Evolutionary conservation across 2,888 invertebrate species (phyloP), one percentile per base, ranked within the genome.

Genomic region (Polydrusus pterygomalis): DNA sequence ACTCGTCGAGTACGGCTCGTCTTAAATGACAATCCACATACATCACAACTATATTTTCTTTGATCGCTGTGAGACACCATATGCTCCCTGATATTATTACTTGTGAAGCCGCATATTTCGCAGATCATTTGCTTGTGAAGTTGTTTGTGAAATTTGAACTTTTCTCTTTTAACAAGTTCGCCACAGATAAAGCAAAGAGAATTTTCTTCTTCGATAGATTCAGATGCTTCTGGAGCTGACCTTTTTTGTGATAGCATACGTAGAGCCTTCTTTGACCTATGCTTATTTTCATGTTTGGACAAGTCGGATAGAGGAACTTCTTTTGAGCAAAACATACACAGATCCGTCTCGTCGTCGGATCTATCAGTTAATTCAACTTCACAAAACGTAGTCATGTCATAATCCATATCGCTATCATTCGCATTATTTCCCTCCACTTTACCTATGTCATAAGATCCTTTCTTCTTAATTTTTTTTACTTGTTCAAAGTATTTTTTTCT

Each of bases 61-160:
- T 45, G 10, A 9, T 68, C 65, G 11, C 18, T 47, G 40, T 74
- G 72, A 17, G 81, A 1, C 85, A 86, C 9, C 86, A 80, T 69
- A 85, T 86, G 77, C 1, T 85, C 86, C 0, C 85, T 85, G 0
- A 87, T 81, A 0, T 85, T 86, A 2, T 85, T 74, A 17, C 69
- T 71, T 13, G 70, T 74, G 9, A 65, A 47, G 17, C 75, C 72
- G 56, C 77, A 78, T 5, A 71, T 58, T 34, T 70, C 68, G n/a
- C 70, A 67, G 3, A 71, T 67, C n/a, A 30, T 25, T n/a, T 7
- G 13, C 11, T 54, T 54, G 18, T 65, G 65, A 15, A 17, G 20
- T 3, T 25, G 25, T 65, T 51, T 65, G 34, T 65, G 65, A 9
- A n/a, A 17, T 34, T 30, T 51, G 17, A 65, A 49, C 8, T 49